Evolutionary conservation across 2,113 vertebrate genomes (phyloP), one percentile per base, ranked within the genome.

Genomic region (Nettapus auritus): DNA sequence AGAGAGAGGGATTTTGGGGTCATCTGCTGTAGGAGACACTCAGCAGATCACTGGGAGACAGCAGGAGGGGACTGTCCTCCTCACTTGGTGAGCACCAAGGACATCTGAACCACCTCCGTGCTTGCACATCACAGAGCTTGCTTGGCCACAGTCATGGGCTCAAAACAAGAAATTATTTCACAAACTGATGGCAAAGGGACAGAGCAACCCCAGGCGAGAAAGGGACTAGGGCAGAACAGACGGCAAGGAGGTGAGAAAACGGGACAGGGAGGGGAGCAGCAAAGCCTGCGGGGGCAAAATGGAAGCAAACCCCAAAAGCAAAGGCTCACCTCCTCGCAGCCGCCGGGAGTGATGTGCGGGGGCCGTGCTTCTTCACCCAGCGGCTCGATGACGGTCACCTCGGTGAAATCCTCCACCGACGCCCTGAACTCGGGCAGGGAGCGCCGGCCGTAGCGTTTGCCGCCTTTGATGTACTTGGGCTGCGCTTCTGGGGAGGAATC

Each of bases 381-480:
- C 0, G 97, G 95, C 78, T 98, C 97, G 13, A 98, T 87, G 19
- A 97, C 97, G 0, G 94, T 95, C 59, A 98, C 98, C 94, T 98
- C 98, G 0, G 98, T 94, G 38, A 98, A 97, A 82, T 98, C 98
- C 13, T 98, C 96, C 95, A 96, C 87, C 0, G 98, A 86, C 80
- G 98, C 98, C 34, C 92, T 97, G 86, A 98, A 98, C 91, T 99
- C 99, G 0, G 99, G 99, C 40, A 98, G 98, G 36, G 99, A 99
- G 2, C 99, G 98, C 15, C 99, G 98, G 62, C 99, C 99, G 0
- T 99, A 99, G 31, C 99, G 99, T 81, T 99, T 99, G 40, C 99
- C 98, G 0, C 98, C 99, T 89, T 98, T 99, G 91, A 99, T 98
- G 71, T 99, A 99, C 96, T 99, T 99, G 82, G 99, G 99, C 63